Conservation (phyloP, 2,113 vertebrate species). For the Pangasianodon hypophthalmus region DNA sequence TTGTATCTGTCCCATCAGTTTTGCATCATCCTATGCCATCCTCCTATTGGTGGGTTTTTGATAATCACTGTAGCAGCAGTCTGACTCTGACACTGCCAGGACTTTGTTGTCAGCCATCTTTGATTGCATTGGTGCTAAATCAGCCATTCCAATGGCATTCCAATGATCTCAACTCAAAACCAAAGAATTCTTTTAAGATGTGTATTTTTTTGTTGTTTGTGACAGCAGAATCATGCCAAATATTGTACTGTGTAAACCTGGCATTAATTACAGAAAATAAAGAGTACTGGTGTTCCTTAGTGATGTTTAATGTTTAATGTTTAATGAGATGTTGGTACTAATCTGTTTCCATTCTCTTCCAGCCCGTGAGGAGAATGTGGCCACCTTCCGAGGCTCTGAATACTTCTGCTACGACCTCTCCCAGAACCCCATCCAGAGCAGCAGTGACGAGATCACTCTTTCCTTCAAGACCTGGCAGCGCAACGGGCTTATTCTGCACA, state of each 20-base stretch:
- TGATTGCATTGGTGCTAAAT: background rate
- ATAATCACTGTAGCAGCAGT: background rate
- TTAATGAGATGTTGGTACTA: too few relatives aligned
- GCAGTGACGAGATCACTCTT: slow-evolving; percentile 96
- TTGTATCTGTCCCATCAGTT: background rate
- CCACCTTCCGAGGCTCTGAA: slow-evolving; percentile 95
- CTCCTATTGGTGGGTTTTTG: background rate
- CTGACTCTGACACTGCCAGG: background rate
- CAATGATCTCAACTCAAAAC: too few relatives aligned
- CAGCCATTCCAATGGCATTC: background rate
- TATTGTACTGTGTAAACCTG: background rate
- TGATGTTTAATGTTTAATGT: too few relatives aligned
- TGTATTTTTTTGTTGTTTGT: background rate
- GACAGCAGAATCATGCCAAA: background rate
- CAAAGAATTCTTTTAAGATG: background rate
- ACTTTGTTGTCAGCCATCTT: background rate
- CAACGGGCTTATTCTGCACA: slow-evolving; percentile 96
- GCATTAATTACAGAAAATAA: background rate
- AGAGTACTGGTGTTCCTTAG: background rate
- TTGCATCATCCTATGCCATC: background rate
- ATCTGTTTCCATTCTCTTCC: slow-evolving; percentile 39
- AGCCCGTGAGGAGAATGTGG: slow-evolving; percentile 95
- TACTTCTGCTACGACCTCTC: slow-evolving; percentile 99
- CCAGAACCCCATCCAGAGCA: slow-evolving; percentile 98
- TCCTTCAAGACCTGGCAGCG: slow-evolving; percentile 98